Evolutionary conservation across 2,113 vertebrate genomes (phyloP), one percentile per base, ranked within the genome.

Genomic region (Eulemur rufifrons): DNA sequence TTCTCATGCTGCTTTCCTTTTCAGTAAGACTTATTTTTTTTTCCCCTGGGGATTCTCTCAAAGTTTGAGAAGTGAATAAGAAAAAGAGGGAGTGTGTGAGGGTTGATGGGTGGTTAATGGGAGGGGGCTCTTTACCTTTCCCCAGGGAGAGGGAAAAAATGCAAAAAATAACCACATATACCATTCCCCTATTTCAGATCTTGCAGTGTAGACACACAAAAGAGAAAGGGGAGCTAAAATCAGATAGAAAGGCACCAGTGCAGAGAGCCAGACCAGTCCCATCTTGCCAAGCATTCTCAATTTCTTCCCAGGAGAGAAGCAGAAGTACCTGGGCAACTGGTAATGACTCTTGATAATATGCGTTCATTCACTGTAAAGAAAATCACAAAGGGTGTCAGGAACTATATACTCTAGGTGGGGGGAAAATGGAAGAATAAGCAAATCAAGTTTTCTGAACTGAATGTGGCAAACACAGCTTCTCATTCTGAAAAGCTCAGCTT

Each of bases 41-140:
- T 42, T 12, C 6, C 0, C 25, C 1, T 1, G 5, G 45, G 32
- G 68, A 92, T 95, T 89, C 64, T 52, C 25, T 87, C 39, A 52
- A 42, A 84, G 45, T 83, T 93, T 59, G 78, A 86, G 94, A 95
- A 64, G 63, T 91, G 83, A 93, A 64, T 29, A 73, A 80, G 82
- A 83, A n/a, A 77, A 76, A 78, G 64, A 76, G 56, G 78, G 63
- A 21, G 18, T 7, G 17, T 61, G 27, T 37, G 47, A n/a, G 5
- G 37, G 89, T 50, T 37, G 37, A 32, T 1, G 17, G 13, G 37
- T 71, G 45, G 37, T 69, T 81, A 89, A 39, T 34, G 45, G 56
- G 34, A 82, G 39, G 52, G 47, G 2, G 14, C 17, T 42, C 17
- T 3, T 47, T 56, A 14, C 25, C 8, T 90, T 83, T 78, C 86